Evolutionary conservation across 2,888 invertebrate genomes (phyloP).

Genomic region (Lepidochrysops patricia): DNA sequence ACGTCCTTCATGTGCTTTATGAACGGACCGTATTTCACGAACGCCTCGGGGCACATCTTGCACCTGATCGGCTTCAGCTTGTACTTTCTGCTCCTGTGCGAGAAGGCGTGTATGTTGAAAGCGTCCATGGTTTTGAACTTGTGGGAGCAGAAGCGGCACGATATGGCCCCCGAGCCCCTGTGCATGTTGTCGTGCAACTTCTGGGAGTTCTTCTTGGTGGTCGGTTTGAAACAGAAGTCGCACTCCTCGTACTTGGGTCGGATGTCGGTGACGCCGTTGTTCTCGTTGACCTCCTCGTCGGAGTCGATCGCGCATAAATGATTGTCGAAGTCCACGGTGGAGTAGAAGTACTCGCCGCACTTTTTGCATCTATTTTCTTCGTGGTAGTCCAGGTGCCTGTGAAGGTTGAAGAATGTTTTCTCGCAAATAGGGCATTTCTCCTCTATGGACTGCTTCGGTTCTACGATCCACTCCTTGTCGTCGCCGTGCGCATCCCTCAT

Average conservation of each 20-base stretch:
- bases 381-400: constrained; percentile 58
- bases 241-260: constrained; percentile 56
- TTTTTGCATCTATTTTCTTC: constrained; percentile 66
- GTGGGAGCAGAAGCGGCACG: constrained; percentile 61
- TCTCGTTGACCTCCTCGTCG: constrained; percentile 44
- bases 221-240: constrained; percentile 63
- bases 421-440: constrained; percentile 60
- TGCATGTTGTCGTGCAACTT: constrained; percentile 54
- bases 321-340: constrained; percentile 51
- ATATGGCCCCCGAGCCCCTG: constrained; percentile 57
- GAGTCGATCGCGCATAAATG: constrained; percentile 64
- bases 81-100: constrained; percentile 64
- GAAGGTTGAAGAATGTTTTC: constrained; percentile 59
- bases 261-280: constrained; percentile 27
- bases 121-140: constrained; percentile 68
- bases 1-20: constrained; percentile 55
- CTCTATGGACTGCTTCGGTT: constrained; percentile 57
- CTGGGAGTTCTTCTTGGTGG: constrained; percentile 49
- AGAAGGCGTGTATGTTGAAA: constrained; percentile 65
- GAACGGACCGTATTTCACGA: constrained; percentile 62
- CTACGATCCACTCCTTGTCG: constrained; percentile 61
- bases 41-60: constrained; percentile 56
- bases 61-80: constrained; percentile 61
- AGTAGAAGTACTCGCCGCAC: constrained; percentile 63
- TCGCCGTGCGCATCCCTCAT: constrained; percentile 63